phyloP scores from a whole-genome alignment of 1,140 invertebrate genomes.

The Gonatopus flavifemur region DNA sequence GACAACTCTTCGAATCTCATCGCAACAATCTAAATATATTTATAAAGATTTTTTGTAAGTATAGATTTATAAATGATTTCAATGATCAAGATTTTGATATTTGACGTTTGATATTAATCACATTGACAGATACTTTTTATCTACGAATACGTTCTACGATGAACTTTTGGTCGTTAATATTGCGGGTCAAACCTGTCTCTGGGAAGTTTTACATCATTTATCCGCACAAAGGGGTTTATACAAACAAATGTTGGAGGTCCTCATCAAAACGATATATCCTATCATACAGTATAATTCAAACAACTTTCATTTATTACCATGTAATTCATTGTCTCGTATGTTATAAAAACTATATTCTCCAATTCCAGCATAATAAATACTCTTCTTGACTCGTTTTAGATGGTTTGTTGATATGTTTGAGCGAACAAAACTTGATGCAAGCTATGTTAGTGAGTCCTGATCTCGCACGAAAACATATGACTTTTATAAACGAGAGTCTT shows the following conservation, averaged over 20 bases:
- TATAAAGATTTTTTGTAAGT: constrained; percentile 63
- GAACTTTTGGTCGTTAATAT: constrained; percentile 69
- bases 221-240: constrained; percentile 62
- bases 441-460: constrained; percentile 50
- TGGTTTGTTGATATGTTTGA: constrained; percentile 55
- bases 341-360: neutral
- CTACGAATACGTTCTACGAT: constrained; percentile 70
- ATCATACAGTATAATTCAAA: constrained; percentile 34
- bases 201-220: constrained; percentile 64
- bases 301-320: constrained; percentile 30
- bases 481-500: constrained; percentile 49
- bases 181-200: constrained; percentile 64
- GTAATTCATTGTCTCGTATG: constrained; percentile 12
- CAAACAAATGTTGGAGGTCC: constrained; percentile 60
- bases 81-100: neutral
- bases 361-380: neutral
- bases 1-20: constrained; percentile 57
- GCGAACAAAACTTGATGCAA: constrained; percentile 53
- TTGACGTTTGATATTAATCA: too few relatives aligned
- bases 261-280: constrained; percentile 48
- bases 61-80: constrained; percentile 3
- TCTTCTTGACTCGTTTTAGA: constrained; percentile 42
- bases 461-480: constrained; percentile 50
- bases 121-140: constrained; percentile 64
- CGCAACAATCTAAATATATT: constrained; percentile 43